A percentile compares a stretch with the other conserved stretches of the same genome.
Conservation (phyloP, 2,113 vertebrate genomes). For the Callipepla squamata region DNA sequence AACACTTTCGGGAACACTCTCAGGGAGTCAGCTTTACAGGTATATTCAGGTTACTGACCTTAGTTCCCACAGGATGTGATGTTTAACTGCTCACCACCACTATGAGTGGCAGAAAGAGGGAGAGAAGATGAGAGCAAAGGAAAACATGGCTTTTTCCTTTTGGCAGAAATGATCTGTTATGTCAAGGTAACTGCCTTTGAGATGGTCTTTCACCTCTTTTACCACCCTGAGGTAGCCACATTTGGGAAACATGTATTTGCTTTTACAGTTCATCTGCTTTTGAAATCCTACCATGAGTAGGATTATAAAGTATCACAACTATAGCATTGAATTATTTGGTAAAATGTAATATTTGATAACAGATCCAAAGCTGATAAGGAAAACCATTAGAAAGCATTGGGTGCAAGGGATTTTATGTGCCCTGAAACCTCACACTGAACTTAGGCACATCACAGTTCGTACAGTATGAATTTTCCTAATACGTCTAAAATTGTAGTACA, state of each 20-base stretch:
- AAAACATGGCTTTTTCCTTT: conserved; percentile 32
- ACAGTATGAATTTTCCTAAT: not conserved
- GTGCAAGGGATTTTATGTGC: not conserved
- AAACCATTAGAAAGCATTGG: not conserved
- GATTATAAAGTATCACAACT: not conserved
- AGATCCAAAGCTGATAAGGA: not conserved
- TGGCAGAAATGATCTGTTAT: conserved; percentile 10
- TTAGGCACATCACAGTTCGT: not conserved
- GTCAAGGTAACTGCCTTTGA: conserved; percentile 12
- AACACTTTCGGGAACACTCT: conserved; percentile 5
- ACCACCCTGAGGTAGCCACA: not conserved
- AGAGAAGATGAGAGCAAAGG: not conserved
- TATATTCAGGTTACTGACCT: not conserved
- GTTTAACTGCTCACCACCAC: conserved; percentile 3
- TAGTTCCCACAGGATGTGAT: not conserved
- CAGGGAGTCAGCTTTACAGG: not conserved
- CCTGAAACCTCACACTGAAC: not conserved
- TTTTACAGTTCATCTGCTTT: not conserved
- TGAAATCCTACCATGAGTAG: not conserved
- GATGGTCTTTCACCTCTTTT: not conserved
- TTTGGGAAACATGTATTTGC: not conserved
- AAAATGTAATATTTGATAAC: not conserved
- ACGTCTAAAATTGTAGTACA: not conserved
- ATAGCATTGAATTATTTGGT: not conserved
- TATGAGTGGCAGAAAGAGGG: conserved; percentile 18